These are phyloP conservation scores for Syrrhaptes paradoxus DNA, from an alignment of 2,113 vertebrate species.

Conservation along the genomic window DNA sequence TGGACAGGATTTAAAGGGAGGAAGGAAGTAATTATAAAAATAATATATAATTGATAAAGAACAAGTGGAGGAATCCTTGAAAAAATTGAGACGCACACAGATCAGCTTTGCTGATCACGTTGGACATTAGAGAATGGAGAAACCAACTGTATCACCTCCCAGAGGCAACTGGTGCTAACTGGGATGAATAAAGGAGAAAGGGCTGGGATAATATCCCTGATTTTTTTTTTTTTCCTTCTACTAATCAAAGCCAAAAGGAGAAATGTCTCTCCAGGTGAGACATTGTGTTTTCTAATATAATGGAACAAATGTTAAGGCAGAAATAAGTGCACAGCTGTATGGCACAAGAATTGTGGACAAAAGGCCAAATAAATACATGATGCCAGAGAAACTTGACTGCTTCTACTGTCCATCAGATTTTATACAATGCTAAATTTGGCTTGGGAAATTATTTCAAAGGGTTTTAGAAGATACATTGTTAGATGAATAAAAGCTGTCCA, in stretches of 20 bases:
- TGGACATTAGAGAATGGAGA: neutral
- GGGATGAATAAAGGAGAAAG: neutral
- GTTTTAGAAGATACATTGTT: neutral
- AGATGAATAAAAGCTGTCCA: neutral
- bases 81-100: neutral
- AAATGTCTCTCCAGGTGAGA: neutral
- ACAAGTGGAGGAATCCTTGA: neutral
- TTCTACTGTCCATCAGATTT: neutral
- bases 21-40: conserved; percentile 2
- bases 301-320: neutral
- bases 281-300: neutral
- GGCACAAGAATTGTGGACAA: neutral
- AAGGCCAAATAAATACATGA: neutral
- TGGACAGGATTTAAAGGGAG: neutral
- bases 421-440: neutral
- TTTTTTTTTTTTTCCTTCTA: neutral
- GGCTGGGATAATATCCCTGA: neutral
- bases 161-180: neutral
- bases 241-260: neutral
- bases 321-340: neutral
- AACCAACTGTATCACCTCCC: neutral
- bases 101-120: neutral
- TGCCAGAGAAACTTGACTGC: neutral
- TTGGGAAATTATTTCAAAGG: neutral
- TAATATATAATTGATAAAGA: neutral